Conservation (phyloP, 2,113 vertebrate species). For the Toxostoma redivivum region DNA sequence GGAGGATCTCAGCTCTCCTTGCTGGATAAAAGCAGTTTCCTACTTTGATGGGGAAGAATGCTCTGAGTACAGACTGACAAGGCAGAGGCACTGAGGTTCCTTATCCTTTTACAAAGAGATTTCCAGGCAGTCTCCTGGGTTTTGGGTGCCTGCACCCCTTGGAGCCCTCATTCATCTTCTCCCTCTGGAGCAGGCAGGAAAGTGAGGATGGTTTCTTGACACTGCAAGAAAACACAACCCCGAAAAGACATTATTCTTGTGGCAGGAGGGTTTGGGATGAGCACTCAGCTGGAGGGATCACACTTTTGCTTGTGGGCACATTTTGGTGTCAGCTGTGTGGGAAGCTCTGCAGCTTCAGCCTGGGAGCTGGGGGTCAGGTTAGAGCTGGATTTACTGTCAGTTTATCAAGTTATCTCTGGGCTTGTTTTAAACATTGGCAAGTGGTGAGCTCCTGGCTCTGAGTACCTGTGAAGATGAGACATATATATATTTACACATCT, state of each 20-base stretch:
- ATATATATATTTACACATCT: constrained; percentile 40
- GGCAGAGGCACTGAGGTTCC: not conserved
- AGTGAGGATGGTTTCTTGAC: not conserved
- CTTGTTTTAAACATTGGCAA: constrained; percentile 44
- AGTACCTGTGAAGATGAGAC: constrained; percentile 1
- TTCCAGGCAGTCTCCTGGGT: not conserved
- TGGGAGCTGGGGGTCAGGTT: not conserved
- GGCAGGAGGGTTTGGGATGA: not conserved
- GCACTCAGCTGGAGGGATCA: not conserved
- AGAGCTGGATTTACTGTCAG: not conserved
- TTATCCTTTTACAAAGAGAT: not conserved
- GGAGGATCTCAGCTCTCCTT: not conserved
- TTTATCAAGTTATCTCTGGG: not conserved
- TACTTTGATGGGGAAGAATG: not conserved
- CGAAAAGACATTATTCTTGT: rapidly evolving
- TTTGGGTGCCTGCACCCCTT: not conserved
- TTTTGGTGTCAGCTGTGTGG: not conserved
- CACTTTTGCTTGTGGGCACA: not conserved
- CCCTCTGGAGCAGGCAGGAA: not conserved
- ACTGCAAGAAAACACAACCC: not conserved
- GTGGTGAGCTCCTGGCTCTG: not conserved
- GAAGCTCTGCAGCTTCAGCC: not conserved
- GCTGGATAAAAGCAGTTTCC: not conserved
- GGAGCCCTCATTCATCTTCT: not conserved
- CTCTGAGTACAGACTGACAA: not conserved